These are phyloP conservation scores for Polyodon spathula DNA, from an alignment of 2,113 vertebrate genomes.

Conservation along the genomic window DNA sequence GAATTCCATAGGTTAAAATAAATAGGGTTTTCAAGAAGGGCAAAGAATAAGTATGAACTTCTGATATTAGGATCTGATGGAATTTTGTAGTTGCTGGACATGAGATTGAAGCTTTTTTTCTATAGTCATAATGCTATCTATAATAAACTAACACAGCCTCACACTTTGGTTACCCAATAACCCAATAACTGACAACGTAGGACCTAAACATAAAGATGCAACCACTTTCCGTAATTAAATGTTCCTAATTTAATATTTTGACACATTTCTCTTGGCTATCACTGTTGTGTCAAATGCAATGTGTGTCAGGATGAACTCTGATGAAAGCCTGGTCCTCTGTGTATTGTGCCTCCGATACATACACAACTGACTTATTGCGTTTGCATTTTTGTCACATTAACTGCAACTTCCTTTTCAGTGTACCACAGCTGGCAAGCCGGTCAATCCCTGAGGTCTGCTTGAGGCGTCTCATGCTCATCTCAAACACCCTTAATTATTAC, in stretches of 20 bases:
- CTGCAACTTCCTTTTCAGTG: slow-evolving; percentile 6
- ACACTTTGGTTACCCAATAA: too few species aligned
- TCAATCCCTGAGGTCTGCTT: background rate
- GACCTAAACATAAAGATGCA: too few species aligned
- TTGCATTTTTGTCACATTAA: slow-evolving; percentile 16
- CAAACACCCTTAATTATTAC: background rate
- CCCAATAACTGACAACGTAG: too few species aligned
- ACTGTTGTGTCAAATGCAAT: slow-evolving; percentile 2
- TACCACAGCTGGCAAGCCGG: background rate
- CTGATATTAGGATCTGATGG: too few species aligned
- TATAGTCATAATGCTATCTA: too few species aligned
- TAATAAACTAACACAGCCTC: too few species aligned
- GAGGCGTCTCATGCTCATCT: background rate
- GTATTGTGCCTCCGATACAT: slow-evolving; percentile 4
- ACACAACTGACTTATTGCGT: slow-evolving; percentile 12
- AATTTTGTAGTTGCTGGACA: too few species aligned
- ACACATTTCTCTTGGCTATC: slow-evolving; percentile 6
- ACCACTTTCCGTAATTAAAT: too few species aligned
- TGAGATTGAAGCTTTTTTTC: too few species aligned
- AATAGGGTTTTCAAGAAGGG: too few species aligned
- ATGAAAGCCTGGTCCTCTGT: background rate
- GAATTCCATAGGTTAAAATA: too few species aligned
- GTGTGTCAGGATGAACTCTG: slow-evolving; percentile 10
- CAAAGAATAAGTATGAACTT: too few species aligned
- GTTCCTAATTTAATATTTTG: slow-evolving; percentile 5